Conservation (phyloP, 2,888 invertebrate genomes). For the Dicyrtomina minuta region DNA sequence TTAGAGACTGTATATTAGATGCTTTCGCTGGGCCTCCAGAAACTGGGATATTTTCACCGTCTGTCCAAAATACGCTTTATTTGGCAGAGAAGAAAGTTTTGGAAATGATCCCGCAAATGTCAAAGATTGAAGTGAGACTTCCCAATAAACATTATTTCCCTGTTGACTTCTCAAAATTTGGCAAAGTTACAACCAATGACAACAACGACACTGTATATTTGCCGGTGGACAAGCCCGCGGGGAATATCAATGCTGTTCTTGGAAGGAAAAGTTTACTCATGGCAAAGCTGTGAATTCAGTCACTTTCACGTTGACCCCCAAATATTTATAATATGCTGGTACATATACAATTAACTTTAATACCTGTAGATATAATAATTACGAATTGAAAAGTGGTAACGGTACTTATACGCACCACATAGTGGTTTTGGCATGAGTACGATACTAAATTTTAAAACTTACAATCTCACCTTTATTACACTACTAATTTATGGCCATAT, state of each 20-base stretch:
- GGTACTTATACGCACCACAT: too few species aligned
- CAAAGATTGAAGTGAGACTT: slow-evolving; percentile 63
- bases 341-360: too few species aligned
- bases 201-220: slow-evolving; percentile 70
- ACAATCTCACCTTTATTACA: too few species aligned
- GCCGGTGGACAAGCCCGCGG: slow-evolving; percentile 76
- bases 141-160: slow-evolving; percentile 80
- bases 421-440: too few species aligned
- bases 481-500: too few species aligned
- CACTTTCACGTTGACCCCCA: too few species aligned
- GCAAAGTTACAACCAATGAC: slow-evolving; percentile 59
- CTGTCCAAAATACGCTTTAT: slow-evolving; percentile 77
- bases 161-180: slow-evolving; percentile 73
- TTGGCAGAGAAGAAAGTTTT: slow-evolving; percentile 69
- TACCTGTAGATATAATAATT: too few species aligned
- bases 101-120: slow-evolving; percentile 69
- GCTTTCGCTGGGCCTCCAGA: slow-evolving; percentile 68
- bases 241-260: slow-evolving; percentile 72
- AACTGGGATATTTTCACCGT: slow-evolving; percentile 70
- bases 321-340: slow-evolving; percentile 64
- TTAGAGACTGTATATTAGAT: slow-evolving; percentile 70
- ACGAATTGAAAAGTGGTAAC: too few species aligned
- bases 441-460: too few species aligned
- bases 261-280: slow-evolving; percentile 60
- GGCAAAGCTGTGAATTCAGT: too few species aligned